Conservation (phyloP, 2,888 invertebrate genomes). For the Bimastos eiseni region DNA sequence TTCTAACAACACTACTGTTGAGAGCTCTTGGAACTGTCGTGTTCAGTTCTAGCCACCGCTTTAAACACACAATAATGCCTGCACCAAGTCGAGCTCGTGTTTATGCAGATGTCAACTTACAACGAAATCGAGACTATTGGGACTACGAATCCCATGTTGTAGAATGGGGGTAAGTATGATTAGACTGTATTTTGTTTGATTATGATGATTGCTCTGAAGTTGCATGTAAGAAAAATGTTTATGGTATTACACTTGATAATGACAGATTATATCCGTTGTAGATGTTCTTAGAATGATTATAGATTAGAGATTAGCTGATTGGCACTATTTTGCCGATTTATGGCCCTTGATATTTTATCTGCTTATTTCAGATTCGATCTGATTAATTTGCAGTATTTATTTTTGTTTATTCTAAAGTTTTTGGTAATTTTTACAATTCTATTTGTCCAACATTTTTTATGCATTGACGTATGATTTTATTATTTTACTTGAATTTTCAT, state of each 20-base stretch:
- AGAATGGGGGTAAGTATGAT: constrained; percentile 81
- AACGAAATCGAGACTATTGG: constrained; percentile 98
- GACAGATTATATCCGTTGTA: background rate
- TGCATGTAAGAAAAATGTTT: no score
- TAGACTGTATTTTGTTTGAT: background rate
- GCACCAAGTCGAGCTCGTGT: constrained; percentile 81
- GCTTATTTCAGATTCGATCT: no score
- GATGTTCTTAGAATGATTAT: background rate
- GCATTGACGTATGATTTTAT: no score
- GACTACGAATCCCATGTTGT: constrained; percentile 99
- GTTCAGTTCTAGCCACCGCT: constrained; percentile 19
- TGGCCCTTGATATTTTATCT: no score
- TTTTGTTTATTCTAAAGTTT: no score
- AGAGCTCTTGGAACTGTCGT: constrained; percentile 3
- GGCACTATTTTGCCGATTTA: no score
- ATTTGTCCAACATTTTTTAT: no score
- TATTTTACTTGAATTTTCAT: no score
- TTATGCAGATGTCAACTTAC: constrained; percentile 97
- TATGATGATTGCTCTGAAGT: background rate
- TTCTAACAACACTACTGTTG: background rate
- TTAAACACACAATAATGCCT: constrained; percentile 55
- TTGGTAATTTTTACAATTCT: no score
- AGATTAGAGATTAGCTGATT: no score
- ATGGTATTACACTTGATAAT: background rate
- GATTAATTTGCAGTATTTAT: no score